A percentile compares a stretch with the other conserved stretches of the same genome.
Conservation (phyloP, 1,140 invertebrate species). For the Drosophila ironensis region DNA sequence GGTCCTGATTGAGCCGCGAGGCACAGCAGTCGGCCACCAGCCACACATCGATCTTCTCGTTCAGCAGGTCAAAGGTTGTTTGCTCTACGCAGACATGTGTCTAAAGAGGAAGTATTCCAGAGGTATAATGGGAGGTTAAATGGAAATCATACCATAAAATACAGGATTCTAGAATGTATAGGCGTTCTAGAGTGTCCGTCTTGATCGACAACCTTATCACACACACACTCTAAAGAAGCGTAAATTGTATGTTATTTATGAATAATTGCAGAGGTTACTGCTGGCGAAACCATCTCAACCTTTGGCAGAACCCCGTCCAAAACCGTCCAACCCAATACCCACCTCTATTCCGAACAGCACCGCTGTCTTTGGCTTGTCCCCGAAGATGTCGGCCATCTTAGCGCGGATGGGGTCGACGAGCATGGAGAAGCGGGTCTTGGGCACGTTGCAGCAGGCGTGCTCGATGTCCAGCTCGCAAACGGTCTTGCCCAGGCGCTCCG, state of each 20-base stretch:
- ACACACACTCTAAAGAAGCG: no score
- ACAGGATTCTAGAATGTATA: no score
- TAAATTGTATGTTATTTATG: no score
- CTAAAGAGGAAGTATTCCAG: no score
- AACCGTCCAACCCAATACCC: no score
- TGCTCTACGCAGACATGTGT: slow-evolving; percentile 95
- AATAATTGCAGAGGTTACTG: no score
- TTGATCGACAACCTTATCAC: no score
- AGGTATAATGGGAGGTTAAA: neutral
- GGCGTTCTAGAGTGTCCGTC: no score
- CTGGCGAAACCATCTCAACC: no score
- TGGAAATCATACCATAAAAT: no score
- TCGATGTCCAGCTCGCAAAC: slow-evolving; percentile 88
- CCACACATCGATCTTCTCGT: slow-evolving; percentile 89
- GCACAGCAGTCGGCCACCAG: slow-evolving; percentile 92
- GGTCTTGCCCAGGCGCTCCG: slow-evolving; percentile 89
- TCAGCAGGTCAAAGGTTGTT: slow-evolving; percentile 91
- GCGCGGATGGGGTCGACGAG: slow-evolving; percentile 86
- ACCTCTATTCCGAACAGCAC: slow-evolving; percentile 94
- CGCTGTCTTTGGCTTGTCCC: slow-evolving; percentile 84
- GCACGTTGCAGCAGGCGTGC: slow-evolving; percentile 85
- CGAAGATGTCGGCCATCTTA: slow-evolving; percentile 83
- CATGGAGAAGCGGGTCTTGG: slow-evolving; percentile 95
- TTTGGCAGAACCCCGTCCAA: no score
- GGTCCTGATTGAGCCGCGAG: slow-evolving; percentile 87